These are phyloP conservation scores for Ruditapes philippinarum DNA, from an alignment of 1,140 invertebrate genomes.

Conservation along the genomic window DNA sequence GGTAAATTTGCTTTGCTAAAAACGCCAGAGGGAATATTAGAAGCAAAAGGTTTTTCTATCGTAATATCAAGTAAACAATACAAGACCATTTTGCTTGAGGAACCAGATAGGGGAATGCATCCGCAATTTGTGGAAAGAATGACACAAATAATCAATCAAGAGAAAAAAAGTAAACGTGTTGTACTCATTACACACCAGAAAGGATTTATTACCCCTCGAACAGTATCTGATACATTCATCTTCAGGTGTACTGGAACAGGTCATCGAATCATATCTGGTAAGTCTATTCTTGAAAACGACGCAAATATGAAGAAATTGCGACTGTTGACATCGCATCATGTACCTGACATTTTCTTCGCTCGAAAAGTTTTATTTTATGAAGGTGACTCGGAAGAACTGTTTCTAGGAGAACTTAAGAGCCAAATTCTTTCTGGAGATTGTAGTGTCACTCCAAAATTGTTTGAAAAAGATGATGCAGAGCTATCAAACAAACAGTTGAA, in stretches of 20 bases:
- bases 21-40: slow-evolving; percentile 9
- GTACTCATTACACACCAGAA: neutral
- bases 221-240: neutral
- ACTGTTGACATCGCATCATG: neutral
- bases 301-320: neutral
- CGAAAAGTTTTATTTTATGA: neutral
- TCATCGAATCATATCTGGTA: neutral
- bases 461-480: neutral
- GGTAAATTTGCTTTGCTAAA: neutral
- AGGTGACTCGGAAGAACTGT: neutral
- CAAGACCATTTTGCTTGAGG: neutral
- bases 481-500: neutral
- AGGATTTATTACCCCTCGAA: neutral
- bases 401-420: no score
- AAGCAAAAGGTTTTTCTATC: slow-evolving; percentile 14
- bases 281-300: neutral
- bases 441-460: neutral
- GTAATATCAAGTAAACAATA: neutral
- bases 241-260: neutral
- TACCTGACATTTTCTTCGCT: neutral
- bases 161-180: neutral
- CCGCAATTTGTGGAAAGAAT: slow-evolving; percentile 20
- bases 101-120: slow-evolving; percentile 36
- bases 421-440: neutral
- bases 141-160: neutral